phyloP scores from a whole-genome alignment of 2,888 invertebrate species.

The Melolontha melolontha region DNA sequence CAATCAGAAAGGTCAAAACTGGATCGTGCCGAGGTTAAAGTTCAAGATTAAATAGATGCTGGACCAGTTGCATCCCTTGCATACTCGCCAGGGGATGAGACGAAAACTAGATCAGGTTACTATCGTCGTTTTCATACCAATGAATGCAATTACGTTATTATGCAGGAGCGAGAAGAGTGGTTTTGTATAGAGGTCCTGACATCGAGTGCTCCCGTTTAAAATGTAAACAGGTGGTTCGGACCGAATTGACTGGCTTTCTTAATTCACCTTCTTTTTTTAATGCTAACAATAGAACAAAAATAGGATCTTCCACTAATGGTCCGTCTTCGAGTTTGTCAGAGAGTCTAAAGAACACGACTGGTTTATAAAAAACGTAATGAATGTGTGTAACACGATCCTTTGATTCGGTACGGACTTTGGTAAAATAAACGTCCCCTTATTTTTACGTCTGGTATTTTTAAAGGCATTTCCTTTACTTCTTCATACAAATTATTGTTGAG shows the following conservation, averaged over 20 bases:
- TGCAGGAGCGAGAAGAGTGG: conserved; percentile 16
- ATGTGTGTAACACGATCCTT: conserved; percentile 39
- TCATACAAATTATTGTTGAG: too few species aligned
- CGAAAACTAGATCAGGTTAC: conserved; percentile 41
- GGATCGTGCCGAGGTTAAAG: conserved; percentile 37
- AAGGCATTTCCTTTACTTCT: too few species aligned
- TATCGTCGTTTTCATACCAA: conserved; percentile 17
- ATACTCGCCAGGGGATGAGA: conserved; percentile 13
- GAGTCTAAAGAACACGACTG: conserved; percentile 7
- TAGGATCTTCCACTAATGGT: conserved; percentile 1
- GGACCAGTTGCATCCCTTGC: conserved; percentile 30
- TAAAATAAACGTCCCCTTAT: conserved; percentile 35
- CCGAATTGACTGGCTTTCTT: too few species aligned
- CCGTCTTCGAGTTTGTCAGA: conserved; percentile 21
- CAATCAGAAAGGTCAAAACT: conserved; percentile 33
- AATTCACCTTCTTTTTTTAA: too few species aligned
- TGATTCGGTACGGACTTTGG: conserved; percentile 23
- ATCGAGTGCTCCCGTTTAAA: conserved; percentile 13
- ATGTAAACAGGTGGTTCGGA: conserved; percentile 40
- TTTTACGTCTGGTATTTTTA: neutral
- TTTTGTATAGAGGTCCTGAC: conserved; percentile 10
- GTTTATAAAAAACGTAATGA: conserved; percentile 18
- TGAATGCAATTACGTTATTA: conserved; percentile 27
- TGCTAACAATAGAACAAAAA: too few species aligned
- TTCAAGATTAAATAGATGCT: conserved; percentile 37